Percentiles rank a stretch among this genome's conserved stretches.
phyloP scores from a whole-genome alignment of 2,888 invertebrate species.

The Nudaria mundana region DNA sequence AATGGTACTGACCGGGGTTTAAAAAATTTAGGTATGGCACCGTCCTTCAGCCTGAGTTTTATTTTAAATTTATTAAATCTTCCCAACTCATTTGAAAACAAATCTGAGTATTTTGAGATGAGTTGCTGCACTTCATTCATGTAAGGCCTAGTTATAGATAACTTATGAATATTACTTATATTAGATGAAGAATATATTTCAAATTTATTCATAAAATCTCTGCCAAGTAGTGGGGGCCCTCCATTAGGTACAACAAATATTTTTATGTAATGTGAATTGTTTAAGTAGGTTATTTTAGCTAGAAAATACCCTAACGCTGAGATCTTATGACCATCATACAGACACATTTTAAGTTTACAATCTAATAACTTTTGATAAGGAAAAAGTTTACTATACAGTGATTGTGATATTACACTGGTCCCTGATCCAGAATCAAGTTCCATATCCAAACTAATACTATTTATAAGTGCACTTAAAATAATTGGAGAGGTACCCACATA shows the following conservation, averaged over 20 bases:
- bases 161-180: neutral
- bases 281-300: neutral
- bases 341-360: neutral
- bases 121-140: neutral
- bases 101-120: neutral
- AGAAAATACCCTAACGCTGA: neutral
- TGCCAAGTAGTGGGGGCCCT: neutral
- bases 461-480: neutral
- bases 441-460: neutral
- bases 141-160: too few relatives aligned
- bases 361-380: neutral
- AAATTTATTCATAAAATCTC: constrained; percentile 1
- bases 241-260: neutral
- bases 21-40: constrained; percentile 1
- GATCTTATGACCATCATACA: neutral
- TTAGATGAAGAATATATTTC: neutral
- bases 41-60: neutral
- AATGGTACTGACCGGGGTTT: too few relatives aligned
- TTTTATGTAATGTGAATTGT: neutral
- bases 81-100: constrained; percentile 2
- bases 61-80: constrained; percentile 5
- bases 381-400: neutral
- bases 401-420: neutral
- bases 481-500: neutral
- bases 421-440: neutral